A percentile compares a stretch with the other conserved stretches of the same genome.
These are phyloP conservation scores for Hippocampus guttulatus DNA, from an alignment of 2,113 vertebrate species.

Conservation along the genomic window DNA sequence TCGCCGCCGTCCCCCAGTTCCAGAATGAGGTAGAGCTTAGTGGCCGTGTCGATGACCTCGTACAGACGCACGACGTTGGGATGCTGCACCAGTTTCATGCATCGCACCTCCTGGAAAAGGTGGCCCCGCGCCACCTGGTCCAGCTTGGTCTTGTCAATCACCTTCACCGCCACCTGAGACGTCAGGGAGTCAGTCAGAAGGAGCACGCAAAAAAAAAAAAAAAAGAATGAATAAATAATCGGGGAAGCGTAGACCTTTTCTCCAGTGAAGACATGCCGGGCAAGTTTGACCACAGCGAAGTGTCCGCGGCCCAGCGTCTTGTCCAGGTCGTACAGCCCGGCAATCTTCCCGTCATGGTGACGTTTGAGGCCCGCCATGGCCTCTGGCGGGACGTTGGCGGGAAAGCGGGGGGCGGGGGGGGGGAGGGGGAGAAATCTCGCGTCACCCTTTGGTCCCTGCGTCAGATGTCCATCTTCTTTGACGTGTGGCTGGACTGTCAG, in stretches of 20 bases:
- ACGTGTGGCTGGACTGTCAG: background rate
- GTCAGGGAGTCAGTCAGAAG: too few species aligned
- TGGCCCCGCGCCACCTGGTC: constrained; percentile 90
- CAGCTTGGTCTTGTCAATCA: constrained; percentile 97
- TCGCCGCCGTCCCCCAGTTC: constrained; percentile 97
- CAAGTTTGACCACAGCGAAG: constrained; percentile 98
- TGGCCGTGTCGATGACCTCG: constrained; percentile 97
- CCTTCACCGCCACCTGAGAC: constrained; percentile 88
- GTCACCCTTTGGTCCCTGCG: constrained; percentile 12
- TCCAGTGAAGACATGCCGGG: constrained; percentile 97
- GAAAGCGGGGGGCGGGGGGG: too few species aligned
- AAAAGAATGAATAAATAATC: too few species aligned
- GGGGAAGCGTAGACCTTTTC: constrained; percentile 74
- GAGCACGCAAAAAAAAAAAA: background rate
- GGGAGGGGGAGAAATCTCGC: constrained; percentile 24
- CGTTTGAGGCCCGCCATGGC: constrained; percentile 94
- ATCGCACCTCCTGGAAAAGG: constrained; percentile 97
- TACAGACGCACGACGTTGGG: constrained; percentile 97
- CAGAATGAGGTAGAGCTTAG: constrained; percentile 96
- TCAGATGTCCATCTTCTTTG: constrained; percentile 53
- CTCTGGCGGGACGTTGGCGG: constrained; percentile 47
- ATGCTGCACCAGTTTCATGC: constrained; percentile 98
- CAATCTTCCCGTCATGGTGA: constrained; percentile 95
- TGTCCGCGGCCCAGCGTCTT: constrained; percentile 97
- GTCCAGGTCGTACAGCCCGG: constrained; percentile 96